Base-by-base conservation (phyloP, 2,113 vertebrate genomes). In the Glaucomys volans region DNA sequence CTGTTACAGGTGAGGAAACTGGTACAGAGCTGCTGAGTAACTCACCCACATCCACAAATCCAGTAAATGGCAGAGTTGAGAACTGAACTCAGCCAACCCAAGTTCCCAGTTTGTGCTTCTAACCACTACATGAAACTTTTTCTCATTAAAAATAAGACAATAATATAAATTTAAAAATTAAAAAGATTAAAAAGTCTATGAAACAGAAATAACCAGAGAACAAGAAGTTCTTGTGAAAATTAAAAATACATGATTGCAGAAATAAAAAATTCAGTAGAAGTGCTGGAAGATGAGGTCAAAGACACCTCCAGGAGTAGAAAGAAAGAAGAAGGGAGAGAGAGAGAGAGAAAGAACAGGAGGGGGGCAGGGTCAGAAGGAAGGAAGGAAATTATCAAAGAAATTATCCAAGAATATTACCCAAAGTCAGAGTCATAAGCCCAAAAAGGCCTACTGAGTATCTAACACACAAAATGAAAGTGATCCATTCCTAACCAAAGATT, bases 121-220 rank as follows among this genome's bases (percentile, higher is more conserved):
- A 92, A 90, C n/a, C 52, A 72, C 22, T 57, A 76, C n/a, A 67
- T 64, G 84, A 52, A 91, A 90, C 11, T 76, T 95, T 79, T 77
- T 85, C 28, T 77, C 88, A 94, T 92, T 97, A 76, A 92, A 92
- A 96, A 71, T 77, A 86, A 90, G 93, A 76, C 86, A 40, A 93
- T 87, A 87, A 77, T 92, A 57, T 59, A 82, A 90, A 20, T 10
- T 57, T 75, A 79, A 90, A 89, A 87, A 64, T 44, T 62, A 59
- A 66, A 92, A 94, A 74, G 40, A n/a, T 20, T 62, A 10, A 89
- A 69, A 75, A 85, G 28, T 12, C 59, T 92, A 54, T 90, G 59
- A 96, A 92, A 84, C 81, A 87, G 57, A 90, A 87, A 84, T 92
- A 96, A 72, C 81, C 50, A 90, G 42, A 93, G 47, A 95, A 97